phyloP scores from a whole-genome alignment of 2,797 vertebrate genomes.

The Tapirus indicus region DNA sequence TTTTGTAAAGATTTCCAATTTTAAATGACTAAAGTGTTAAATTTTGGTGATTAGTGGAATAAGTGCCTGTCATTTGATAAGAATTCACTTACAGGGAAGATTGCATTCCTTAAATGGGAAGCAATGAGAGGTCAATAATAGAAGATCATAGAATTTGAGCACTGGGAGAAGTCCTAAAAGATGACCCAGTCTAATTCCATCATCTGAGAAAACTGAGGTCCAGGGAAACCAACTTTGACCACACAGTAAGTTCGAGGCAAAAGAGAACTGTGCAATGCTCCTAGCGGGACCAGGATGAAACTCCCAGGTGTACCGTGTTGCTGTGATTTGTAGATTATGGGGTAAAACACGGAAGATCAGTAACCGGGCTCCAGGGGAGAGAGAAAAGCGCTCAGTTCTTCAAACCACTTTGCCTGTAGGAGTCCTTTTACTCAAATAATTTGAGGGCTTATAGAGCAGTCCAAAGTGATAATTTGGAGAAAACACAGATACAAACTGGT shows the following conservation, averaged over 20 bases:
- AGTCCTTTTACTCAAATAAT: background rate
- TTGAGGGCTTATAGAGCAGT: background rate
- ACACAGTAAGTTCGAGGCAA: background rate
- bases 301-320: rapidly evolving
- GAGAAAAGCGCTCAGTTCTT: background rate
- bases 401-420: background rate
- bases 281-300: background rate
- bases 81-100: background rate
- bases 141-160: background rate
- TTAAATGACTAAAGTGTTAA: background rate
- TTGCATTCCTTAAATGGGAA: background rate
- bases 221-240: background rate
- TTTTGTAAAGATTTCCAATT: background rate
- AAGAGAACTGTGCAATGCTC: background rate
- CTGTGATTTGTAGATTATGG: background rate
- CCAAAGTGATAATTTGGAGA: background rate
- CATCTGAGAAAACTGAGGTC: background rate
- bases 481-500: background rate
- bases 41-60: background rate
- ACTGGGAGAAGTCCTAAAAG: background rate
- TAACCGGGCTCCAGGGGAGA: background rate
- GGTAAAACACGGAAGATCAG: background rate
- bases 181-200: background rate
- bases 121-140: background rate
- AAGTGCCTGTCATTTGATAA: background rate